Percentiles rank a stretch among this genome's conserved stretches.
phyloP scores from a whole-genome alignment of 2,888 invertebrate genomes.

The Scaeva pyrastri region DNA sequence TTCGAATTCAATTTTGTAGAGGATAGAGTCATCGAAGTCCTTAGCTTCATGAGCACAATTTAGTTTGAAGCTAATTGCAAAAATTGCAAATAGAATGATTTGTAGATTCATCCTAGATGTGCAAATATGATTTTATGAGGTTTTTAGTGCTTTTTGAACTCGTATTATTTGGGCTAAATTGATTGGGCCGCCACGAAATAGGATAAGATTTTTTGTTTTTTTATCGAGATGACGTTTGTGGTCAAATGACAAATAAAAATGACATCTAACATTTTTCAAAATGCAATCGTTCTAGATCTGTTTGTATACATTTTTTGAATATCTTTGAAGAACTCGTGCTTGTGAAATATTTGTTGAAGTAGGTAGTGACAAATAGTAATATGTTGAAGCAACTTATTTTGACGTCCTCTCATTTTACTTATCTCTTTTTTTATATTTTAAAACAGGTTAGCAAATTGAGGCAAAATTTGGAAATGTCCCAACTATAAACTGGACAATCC shows the following conservation, averaged over 20 bases:
- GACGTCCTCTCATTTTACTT: too few relatives aligned
- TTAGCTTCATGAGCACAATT: conserved; percentile 86
- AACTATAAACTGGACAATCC: too few relatives aligned
- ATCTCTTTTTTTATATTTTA: too few relatives aligned
- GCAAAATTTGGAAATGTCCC: too few relatives aligned
- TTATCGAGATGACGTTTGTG: background rate
- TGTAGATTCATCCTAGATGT: conserved; percentile 5
- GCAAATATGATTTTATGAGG: background rate
- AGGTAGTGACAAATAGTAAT: too few relatives aligned
- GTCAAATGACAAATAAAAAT: background rate
- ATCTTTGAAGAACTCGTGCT: too few relatives aligned
- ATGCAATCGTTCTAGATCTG: background rate
- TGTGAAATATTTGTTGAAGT: too few relatives aligned
- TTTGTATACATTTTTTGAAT: too few relatives aligned
- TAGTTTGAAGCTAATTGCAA: background rate
- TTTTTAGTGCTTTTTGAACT: background rate
- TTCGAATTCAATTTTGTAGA: conserved; percentile 92
- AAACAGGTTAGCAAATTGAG: too few relatives aligned
- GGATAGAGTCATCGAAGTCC: conserved; percentile 92
- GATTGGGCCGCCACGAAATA: conserved; percentile 22
- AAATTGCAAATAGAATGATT: background rate
- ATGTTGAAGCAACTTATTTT: too few relatives aligned
- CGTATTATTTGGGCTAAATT: conserved; percentile 13
- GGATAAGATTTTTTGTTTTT: background rate
- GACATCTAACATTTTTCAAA: background rate